Evolutionary conservation across 37 sponge, comb jelly and placozoan genomes (phyloP).

Genomic region (Haliclona indistincta): DNA sequence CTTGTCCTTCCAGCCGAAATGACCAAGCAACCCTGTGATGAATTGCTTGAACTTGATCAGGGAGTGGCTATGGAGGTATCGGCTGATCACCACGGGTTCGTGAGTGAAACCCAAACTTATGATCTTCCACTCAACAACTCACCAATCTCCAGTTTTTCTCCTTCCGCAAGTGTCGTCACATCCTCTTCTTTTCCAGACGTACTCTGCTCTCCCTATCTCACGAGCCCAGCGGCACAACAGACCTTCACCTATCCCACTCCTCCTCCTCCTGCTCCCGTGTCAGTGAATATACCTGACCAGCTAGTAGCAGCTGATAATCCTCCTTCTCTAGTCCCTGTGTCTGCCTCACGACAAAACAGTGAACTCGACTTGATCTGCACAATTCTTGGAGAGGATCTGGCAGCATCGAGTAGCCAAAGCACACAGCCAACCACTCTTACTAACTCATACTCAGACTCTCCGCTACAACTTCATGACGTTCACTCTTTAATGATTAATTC

Average conservation of each 20-base stretch:
- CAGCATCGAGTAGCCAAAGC: too few relatives aligned
- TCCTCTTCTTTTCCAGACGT: background rate
- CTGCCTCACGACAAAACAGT: too few relatives aligned
- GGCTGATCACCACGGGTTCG: too few relatives aligned
- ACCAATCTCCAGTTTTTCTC: slow-evolving; percentile 1
- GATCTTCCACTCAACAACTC: slow-evolving; percentile 1
- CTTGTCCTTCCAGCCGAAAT: background rate
- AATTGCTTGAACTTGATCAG: slow-evolving; percentile 37
- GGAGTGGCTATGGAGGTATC: slow-evolving; percentile 59
- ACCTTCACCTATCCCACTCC: background rate
- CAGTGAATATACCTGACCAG: background rate
- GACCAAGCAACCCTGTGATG: background rate
- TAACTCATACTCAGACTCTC: too few relatives aligned
- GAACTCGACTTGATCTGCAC: too few relatives aligned
- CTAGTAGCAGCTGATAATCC: background rate
- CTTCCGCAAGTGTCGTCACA: too few relatives aligned
- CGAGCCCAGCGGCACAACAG: background rate
- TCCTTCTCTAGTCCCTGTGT: too few relatives aligned
- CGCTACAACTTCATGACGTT: too few relatives aligned
- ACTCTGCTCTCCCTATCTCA: background rate
- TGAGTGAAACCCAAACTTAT: slow-evolving; percentile 10
- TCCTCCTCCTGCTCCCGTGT: background rate
- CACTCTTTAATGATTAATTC: too few relatives aligned
- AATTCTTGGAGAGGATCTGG: too few relatives aligned
- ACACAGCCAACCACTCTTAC: too few relatives aligned